phyloP scores from a whole-genome alignment of 1,140 invertebrate species.

The Habropoda laboriosa region DNA sequence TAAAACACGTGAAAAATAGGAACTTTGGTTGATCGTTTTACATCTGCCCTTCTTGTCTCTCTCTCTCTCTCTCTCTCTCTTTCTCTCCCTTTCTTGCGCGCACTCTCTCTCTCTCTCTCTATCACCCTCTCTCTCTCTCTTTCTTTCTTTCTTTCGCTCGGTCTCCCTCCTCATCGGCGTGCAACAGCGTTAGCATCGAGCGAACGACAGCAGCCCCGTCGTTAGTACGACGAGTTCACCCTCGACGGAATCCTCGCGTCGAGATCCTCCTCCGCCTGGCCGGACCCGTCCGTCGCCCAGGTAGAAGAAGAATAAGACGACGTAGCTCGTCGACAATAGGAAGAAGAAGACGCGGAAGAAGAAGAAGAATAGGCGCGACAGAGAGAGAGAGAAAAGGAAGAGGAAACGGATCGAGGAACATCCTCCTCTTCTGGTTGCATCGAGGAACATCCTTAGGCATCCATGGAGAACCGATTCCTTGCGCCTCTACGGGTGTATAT shows the following conservation, averaged over 20 bases:
- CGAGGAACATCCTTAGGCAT: constrained; percentile 58
- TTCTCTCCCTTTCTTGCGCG: constrained; percentile 22
- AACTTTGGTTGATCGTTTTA: constrained; percentile 80
- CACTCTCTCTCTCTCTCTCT: constrained; percentile 39
- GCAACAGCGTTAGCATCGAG: constrained; percentile 43
- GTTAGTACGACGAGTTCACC: constrained; percentile 50
- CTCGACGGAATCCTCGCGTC: constrained; percentile 31
- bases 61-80: constrained; percentile 17
- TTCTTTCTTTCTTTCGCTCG: constrained; percentile 37
- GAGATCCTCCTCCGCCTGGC: constrained; percentile 61
- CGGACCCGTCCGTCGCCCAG: constrained; percentile 66
- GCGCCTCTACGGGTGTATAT: constrained; percentile 18
- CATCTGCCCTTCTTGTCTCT: constrained; percentile 14
- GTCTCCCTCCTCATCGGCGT: constrained; percentile 17
- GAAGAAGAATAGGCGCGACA: constrained; percentile 55
- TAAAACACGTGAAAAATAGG: constrained; percentile 80
- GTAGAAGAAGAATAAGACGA: constrained; percentile 57
- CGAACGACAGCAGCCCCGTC: constrained; percentile 4
- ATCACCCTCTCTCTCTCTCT: constrained; percentile 31
- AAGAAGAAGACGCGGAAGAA: constrained; percentile 49
- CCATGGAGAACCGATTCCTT: constrained; percentile 21
- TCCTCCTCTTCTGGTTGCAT: constrained; percentile 52
- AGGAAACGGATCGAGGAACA: constrained; percentile 46
- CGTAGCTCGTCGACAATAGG: too few relatives aligned
- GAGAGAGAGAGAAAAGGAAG: constrained; percentile 40